A percentile compares a stretch with the other conserved stretches of the same genome.
Evolutionary conservation across 2,797 vertebrate genomes (phyloP).

Genomic region (Periparus ater): DNA sequence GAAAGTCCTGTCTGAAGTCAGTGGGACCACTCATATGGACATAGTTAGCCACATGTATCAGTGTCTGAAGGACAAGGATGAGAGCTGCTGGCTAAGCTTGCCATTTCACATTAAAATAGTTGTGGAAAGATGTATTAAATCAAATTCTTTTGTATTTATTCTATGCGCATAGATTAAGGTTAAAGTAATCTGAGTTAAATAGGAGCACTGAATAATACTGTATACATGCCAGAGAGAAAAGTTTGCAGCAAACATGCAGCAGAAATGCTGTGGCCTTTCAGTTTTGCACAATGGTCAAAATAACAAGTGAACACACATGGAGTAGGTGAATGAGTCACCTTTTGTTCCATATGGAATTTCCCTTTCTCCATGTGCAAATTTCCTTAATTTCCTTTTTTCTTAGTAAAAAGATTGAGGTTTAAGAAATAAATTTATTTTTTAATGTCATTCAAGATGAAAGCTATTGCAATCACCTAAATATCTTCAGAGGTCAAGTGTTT

Average conservation of each 20-base stretch:
- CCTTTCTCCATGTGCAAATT: background rate
- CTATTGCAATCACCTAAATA: background rate
- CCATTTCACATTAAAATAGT: conserved; percentile 33
- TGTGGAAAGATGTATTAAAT: background rate
- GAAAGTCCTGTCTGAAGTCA: conserved; percentile 6
- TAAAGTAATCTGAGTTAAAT: background rate
- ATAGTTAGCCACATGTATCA: background rate
- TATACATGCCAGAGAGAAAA: background rate
- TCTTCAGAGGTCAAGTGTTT: background rate
- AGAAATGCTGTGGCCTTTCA: background rate
- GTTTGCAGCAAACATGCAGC: background rate
- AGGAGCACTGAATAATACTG: background rate
- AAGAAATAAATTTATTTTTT: background rate
- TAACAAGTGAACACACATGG: background rate
- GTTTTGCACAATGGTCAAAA: background rate
- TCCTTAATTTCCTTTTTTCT: background rate
- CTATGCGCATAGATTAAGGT: background rate
- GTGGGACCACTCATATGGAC: conserved; percentile 34
- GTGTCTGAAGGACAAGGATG: background rate
- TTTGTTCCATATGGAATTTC: background rate
- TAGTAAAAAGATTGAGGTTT: background rate
- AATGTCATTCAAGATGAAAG: background rate
- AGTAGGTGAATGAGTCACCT: background rate
- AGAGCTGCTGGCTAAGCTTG: background rate
- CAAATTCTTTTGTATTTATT: background rate